Conservation (phyloP, 2,797 vertebrate species). For the Liasis olivaceus region DNA sequence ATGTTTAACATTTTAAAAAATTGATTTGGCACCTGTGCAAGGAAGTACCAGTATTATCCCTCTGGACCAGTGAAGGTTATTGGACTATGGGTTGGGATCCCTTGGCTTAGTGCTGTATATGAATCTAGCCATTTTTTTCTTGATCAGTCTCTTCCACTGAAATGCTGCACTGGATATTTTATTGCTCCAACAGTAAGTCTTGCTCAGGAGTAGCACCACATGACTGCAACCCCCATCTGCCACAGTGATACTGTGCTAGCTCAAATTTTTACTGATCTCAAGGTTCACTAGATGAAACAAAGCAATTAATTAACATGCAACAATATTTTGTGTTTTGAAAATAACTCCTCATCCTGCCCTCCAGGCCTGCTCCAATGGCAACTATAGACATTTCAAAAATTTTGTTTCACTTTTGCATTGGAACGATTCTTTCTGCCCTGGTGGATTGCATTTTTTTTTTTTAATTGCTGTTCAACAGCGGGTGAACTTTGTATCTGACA, state of each 20-base stretch:
- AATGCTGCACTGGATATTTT: neutral
- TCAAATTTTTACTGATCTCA: neutral
- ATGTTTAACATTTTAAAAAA: neutral
- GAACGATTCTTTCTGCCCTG: neutral
- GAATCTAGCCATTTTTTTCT: neutral
- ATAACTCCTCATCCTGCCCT: neutral
- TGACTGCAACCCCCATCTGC: neutral
- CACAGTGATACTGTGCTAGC: neutral
- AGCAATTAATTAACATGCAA: neutral
- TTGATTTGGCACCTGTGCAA: neutral
- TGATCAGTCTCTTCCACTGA: neutral
- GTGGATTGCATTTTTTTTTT: neutral
- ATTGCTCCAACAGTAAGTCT: neutral
- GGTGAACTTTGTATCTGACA: slow-evolving; percentile 12
- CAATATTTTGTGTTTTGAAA: neutral
- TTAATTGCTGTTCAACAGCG: neutral
- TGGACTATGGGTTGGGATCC: neutral
- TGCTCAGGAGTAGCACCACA: neutral
- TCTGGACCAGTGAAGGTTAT: neutral
- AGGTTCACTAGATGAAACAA: neutral
- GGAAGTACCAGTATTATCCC: neutral
- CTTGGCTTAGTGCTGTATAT: neutral
- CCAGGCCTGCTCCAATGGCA: neutral
- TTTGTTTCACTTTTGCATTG: neutral
- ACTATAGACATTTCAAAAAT: neutral